Base-by-base conservation (phyloP, 2,888 invertebrate genomes). In the Caenorhabditis afra region DNA sequence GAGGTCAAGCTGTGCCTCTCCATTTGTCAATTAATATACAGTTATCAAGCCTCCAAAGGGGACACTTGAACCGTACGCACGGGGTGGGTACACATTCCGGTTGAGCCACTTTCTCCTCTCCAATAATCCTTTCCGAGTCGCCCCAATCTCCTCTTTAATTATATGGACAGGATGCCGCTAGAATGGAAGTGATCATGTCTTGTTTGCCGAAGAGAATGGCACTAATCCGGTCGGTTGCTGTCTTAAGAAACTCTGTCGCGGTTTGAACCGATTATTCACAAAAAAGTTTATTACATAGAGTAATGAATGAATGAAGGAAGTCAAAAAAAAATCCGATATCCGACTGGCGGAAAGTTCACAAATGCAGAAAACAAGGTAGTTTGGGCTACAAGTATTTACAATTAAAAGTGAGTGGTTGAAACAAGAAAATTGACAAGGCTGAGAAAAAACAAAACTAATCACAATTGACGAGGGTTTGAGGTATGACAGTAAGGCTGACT, bases 71-170 rank as follows among this genome's bases (percentile, higher is more conserved):
- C 16, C 12, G 16, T 53, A 37, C 16, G 29, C 22, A 20, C 29
- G 7, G 39, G 50, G n/a, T 44, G 23, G 37, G 62, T 47, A 71
- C 70, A 70, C 70, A 70, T 53, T 70, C 59, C 53, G 45, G 49
- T 57, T 50, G 57, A 64, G 64, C 64, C 64, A 64, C 64, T 73
- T 73, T n/a, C n/a, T n/a, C 73, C 73, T 57, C 49, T 44, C 57
- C 52, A 20, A 5, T 73, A 73, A 73, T 73, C 73, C 73, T 22
- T 29, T 29, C 29, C 47, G 37, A 41, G 41, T 11, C 44, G 50
- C 41, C 58, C n/a, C 73, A 49, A 7, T 5, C 29, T 29, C 29
- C 7, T 29, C 57, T 64, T 73, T 57, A 62, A 62, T 71, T 71
- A 71, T 71, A 53, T 50, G 59, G 41, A 44, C 59, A 37, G 37